These are phyloP conservation scores for Puntigrus tetrazona DNA, from an alignment of 2,113 vertebrate species.

Conservation along the genomic window DNA sequence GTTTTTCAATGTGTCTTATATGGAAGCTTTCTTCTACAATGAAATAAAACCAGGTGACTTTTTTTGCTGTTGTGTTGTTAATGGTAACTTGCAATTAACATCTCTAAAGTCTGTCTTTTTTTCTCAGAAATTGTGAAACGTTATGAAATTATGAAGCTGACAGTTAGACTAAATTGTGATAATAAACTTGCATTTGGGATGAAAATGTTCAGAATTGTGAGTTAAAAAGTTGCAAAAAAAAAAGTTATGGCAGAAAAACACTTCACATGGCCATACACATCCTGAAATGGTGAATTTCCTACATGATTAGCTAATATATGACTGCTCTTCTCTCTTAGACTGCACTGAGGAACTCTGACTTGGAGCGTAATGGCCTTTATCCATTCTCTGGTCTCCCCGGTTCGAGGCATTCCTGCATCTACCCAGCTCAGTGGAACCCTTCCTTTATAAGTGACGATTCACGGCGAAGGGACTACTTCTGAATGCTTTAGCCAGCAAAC, in stretches of 20 bases:
- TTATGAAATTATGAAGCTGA: not conserved
- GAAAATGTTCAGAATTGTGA: not conserved
- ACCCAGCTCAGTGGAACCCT: constrained; percentile 94
- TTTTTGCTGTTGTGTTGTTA: not conserved
- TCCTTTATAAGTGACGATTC: constrained; percentile 96
- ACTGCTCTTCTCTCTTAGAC: constrained; percentile 62
- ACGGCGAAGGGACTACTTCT: constrained; percentile 95
- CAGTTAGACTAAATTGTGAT: not conserved
- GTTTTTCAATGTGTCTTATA: not conserved
- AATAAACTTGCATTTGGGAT: no score
- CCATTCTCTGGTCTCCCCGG: constrained; percentile 92
- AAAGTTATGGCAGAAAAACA: not conserved
- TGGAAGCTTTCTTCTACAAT: not conserved
- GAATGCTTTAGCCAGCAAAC: constrained; percentile 50
- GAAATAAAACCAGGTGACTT: no score
- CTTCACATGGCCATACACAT: not conserved
- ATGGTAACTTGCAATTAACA: no score
- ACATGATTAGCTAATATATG: constrained; percentile 11
- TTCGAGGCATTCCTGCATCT: constrained; percentile 96
- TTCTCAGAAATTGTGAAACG: not conserved
- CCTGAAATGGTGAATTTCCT: not conserved
- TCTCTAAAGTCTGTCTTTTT: no score
- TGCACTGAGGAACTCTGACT: constrained; percentile 88
- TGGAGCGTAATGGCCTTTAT: constrained; percentile 91
- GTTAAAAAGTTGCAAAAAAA: no score